A percentile compares a stretch with the other conserved stretches of the same genome.
These are phyloP conservation scores for Limnephilus lunatus DNA, from an alignment of 2,888 invertebrate genomes.

Conservation along the genomic window DNA sequence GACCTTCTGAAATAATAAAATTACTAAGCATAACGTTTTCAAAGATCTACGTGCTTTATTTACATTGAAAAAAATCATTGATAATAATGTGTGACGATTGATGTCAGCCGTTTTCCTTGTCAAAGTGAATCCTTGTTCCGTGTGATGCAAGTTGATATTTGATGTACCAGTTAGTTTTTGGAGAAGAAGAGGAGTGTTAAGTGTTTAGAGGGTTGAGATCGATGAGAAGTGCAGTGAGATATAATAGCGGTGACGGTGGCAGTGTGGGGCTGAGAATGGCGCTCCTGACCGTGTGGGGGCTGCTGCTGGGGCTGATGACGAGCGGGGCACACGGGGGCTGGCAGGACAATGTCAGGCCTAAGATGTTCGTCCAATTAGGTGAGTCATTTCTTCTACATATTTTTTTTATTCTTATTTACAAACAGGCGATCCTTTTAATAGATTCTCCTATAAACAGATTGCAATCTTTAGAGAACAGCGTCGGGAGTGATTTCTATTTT, in stretches of 20 bases:
- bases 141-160: constrained; percentile 2
- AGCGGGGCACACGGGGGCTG: constrained; percentile 81
- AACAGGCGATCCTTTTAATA: no score
- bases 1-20: neutral
- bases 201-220: neutral
- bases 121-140: constrained; percentile 10
- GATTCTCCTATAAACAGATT: no score
- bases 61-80: neutral
- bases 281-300: constrained; percentile 69
- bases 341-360: constrained; percentile 95
- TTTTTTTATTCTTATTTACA: neutral
- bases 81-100: neutral
- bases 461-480: no score
- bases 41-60: neutral
- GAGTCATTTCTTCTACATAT: constrained; percentile 73
- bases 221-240: constrained; percentile 69
- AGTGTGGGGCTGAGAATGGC: constrained; percentile 70
- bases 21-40: neutral
- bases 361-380: constrained; percentile 96
- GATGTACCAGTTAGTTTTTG: neutral
- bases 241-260: constrained; percentile 69
- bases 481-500: no score
- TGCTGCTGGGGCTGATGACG: constrained; percentile 78
- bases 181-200: neutral
- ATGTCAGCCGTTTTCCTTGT: neutral